Base-by-base conservation (phyloP, 2,113 vertebrate genomes). In the Trachemys scripta region DNA sequence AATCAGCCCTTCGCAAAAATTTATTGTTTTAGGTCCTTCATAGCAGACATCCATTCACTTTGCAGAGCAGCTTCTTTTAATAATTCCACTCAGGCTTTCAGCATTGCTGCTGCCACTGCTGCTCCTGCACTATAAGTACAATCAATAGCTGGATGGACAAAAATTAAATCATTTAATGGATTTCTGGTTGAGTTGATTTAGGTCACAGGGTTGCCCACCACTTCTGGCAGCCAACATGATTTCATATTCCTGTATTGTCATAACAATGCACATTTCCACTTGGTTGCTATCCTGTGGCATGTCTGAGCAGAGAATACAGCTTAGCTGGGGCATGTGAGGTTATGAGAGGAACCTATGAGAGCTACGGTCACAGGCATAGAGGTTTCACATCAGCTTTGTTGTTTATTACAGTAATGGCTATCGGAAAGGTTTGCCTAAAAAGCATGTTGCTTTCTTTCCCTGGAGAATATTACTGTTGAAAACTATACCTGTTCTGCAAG, bases 81-180 rank as follows among this genome's bases (percentile, higher is more conserved):
- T 97, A 97, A 97, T 97, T 97, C 95, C 93, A 38, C 84, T 98
- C 95, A 92, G 90, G 87, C n/a, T 96, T 93, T 96, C 82, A 92
- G 59, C 16, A 14, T 57, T 95, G 83, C 76, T 79, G 92, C 94
- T 97, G 90, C 93, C 95, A 80, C 82, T 75, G 84, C 89, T 96
- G 38, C 80, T 97, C 92, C 82, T 95, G 92, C 56, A n/a, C 92
- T 93, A 1, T 65, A 90, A 91, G 69, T 91, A 83, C 96, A 97
- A 98, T 98, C 98, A 98, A 98, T 98, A 98, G 81, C 87, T 96
- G 95, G 94, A 97, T 95, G 90, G 93, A 97, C 94, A 90, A 98
- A 98, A 98, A 97, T 98, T 98, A 98, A 98, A 98, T 98, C 87
- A 95, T 96, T 98, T 97, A 97, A 97, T 96, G 94, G 95, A 96